Conservation (phyloP, 2,888 invertebrate genomes). For the Euzophera pinguis region DNA sequence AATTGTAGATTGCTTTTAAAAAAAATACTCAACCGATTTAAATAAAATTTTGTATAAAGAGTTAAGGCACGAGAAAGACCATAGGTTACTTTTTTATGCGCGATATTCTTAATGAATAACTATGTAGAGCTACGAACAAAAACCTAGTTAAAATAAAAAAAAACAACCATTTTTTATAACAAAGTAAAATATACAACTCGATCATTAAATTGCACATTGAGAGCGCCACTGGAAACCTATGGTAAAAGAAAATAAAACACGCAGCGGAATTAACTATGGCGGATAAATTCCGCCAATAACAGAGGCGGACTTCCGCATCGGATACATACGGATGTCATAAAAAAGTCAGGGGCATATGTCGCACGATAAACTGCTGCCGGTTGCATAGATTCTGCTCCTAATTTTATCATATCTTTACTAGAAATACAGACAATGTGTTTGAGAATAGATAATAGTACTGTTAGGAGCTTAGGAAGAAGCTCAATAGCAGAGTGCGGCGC, state of each 20-base stretch:
- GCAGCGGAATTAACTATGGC: slow-evolving; percentile 36
- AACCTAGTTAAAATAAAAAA: no score
- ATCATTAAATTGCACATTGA: slow-evolving; percentile 4
- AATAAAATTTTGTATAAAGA: no score
- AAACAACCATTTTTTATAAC: no score
- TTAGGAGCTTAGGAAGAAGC: no score
- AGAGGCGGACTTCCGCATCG: slow-evolving; percentile 32
- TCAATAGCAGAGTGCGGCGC: no score
- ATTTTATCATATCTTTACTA: neutral
- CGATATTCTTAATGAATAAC: no score
- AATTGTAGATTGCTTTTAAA: no score
- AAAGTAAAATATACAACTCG: neutral
- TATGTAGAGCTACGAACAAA: no score
- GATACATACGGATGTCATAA: slow-evolving; percentile 49
- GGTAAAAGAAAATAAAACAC: slow-evolving; percentile 15
- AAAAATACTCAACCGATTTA: no score
- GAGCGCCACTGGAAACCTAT: slow-evolving; percentile 2
- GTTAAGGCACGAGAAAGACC: no score
- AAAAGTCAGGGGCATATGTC: slow-evolving; percentile 63
- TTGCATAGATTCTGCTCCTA: slow-evolving; percentile 8
- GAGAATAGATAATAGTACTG: no score
- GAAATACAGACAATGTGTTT: neutral
- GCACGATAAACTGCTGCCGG: slow-evolving; percentile 39
- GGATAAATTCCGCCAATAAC: slow-evolving; percentile 43
- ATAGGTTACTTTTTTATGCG: no score